Conservation (phyloP, 2,888 invertebrate species). For the Notodonta ziczac region DNA sequence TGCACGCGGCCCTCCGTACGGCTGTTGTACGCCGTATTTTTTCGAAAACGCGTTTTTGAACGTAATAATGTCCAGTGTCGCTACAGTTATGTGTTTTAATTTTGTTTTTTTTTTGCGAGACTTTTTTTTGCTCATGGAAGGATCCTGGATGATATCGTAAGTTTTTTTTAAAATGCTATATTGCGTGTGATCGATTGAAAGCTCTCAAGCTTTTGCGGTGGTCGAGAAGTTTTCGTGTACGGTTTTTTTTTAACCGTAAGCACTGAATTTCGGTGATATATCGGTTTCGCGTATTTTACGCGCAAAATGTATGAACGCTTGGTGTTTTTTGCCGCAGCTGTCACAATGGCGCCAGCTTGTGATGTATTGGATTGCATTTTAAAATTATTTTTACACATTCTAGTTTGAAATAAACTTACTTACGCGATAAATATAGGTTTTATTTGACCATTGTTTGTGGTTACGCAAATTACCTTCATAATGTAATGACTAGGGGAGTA, state of each 20-base stretch:
- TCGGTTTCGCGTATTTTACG: slow-evolving; percentile 34
- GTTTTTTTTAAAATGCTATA: slow-evolving; percentile 47
- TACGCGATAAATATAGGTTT: slow-evolving; percentile 17
- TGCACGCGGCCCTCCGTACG: slow-evolving; percentile 58
- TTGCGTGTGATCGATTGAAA: slow-evolving; percentile 53
- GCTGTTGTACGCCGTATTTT: slow-evolving; percentile 34
- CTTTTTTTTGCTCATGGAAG: slow-evolving; percentile 45
- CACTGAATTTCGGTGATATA: slow-evolving; percentile 43
- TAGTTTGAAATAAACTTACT: slow-evolving; percentile 16
- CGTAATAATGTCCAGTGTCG: slow-evolving; percentile 50
- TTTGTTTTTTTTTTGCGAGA: slow-evolving; percentile 45
- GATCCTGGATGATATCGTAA: slow-evolving; percentile 56
- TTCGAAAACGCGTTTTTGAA: slow-evolving; percentile 44
- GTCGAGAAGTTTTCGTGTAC: slow-evolving; percentile 50
- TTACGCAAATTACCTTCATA: neutral
- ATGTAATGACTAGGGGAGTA: neutral
- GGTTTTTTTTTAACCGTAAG: slow-evolving; percentile 39
- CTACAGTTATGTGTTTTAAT: slow-evolving; percentile 55
- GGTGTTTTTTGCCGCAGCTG: slow-evolving; percentile 21
- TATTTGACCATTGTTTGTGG: slow-evolving; percentile 23
- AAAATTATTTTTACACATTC: slow-evolving; percentile 8
- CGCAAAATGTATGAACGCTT: slow-evolving; percentile 26
- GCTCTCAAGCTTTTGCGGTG: slow-evolving; percentile 57
- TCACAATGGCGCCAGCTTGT: slow-evolving; percentile 14
- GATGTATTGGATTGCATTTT: slow-evolving; percentile 28